Conservation (phyloP, 2,797 vertebrate species). For the Harpagifer antarcticus region DNA sequence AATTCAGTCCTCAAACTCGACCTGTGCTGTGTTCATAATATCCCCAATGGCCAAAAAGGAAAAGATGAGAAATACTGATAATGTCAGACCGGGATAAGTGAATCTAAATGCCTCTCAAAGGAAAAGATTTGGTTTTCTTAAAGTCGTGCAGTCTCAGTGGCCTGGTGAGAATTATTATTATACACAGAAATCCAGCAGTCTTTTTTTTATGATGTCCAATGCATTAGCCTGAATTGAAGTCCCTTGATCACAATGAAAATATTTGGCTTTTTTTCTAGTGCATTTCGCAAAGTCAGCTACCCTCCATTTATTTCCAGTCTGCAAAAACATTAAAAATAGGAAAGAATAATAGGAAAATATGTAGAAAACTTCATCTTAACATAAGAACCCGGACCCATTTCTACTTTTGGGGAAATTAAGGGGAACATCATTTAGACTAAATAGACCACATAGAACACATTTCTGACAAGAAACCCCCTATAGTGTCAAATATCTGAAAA, state of each 20-base stretch:
- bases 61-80: conserved; percentile 58
- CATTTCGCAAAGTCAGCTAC: background rate
- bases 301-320: background rate
- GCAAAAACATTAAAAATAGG: background rate
- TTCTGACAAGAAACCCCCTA: too few species aligned
- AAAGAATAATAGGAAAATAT: too few species aligned
- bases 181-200: background rate
- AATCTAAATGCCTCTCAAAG: conserved; percentile 22
- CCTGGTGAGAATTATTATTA: background rate
- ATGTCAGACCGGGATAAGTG: conserved; percentile 19
- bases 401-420: too few species aligned
- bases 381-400: too few species aligned
- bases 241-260: background rate
- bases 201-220: background rate
- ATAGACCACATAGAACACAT: too few species aligned
- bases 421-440: too few species aligned
- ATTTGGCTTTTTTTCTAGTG: background rate
- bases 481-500: too few species aligned
- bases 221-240: background rate
- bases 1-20: conserved; percentile 25
- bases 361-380: background rate
- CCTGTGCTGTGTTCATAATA: conserved; percentile 31
- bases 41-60: conserved; percentile 41
- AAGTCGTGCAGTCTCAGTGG: background rate
- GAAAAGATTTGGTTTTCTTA: conserved; percentile 21